Evolutionary conservation across 2,888 invertebrate genomes (phyloP).

Genomic region (Alitta virens): DNA sequence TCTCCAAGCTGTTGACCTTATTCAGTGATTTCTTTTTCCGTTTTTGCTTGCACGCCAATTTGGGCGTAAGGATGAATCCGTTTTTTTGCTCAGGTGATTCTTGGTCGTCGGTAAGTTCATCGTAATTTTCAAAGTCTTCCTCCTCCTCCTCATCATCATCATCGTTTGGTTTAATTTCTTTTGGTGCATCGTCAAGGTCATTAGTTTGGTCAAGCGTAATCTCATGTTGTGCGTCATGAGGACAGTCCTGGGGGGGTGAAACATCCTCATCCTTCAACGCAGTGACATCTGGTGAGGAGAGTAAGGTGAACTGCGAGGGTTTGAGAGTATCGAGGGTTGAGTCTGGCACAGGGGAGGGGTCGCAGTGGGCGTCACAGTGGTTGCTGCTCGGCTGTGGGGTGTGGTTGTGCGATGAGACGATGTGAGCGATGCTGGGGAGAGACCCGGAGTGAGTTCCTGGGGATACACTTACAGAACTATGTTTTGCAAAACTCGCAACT

Average conservation of each 20-base stretch:
- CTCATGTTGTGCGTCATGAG: no score
- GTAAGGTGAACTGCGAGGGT: not conserved
- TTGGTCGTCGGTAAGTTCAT: not conserved
- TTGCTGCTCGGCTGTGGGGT: not conserved
- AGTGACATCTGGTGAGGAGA: not conserved
- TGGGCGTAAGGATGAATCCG: not conserved
- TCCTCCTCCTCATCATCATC: not conserved
- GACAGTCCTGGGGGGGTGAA: no score
- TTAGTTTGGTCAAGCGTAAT: no score
- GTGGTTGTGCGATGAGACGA: constrained; percentile 7
- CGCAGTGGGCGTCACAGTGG: constrained; percentile 2
- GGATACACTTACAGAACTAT: not conserved
- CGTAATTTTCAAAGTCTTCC: not conserved
- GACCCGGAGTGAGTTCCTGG: constrained; percentile 2
- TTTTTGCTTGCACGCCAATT: constrained; percentile 12
- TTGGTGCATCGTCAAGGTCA: no score
- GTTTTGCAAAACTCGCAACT: not conserved
- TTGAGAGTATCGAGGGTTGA: not conserved
- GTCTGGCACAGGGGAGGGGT: not conserved
- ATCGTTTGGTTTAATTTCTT: no score
- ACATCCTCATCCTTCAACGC: not conserved
- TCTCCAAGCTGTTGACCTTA: constrained; percentile 1
- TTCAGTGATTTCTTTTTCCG: constrained; percentile 15
- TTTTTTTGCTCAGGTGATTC: not conserved
- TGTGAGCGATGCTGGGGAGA: constrained; percentile 11